Evolutionary conservation across 2,888 invertebrate species (phyloP).

Genomic region (Junonia oenone): DNA sequence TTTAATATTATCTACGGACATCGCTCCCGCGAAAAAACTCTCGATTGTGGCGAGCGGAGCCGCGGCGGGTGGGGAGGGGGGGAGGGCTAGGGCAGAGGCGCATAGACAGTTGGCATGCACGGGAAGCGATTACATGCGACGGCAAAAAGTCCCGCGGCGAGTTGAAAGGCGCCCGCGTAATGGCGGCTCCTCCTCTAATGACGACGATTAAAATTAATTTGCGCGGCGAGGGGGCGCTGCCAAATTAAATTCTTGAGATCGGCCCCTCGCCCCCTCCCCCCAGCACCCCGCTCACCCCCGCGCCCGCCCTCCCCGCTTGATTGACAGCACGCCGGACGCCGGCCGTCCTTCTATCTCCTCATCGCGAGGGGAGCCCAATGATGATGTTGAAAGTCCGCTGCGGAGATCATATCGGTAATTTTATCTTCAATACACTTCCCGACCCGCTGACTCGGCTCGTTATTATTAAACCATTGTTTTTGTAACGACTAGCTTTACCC

Average conservation of each 20-base stretch:
- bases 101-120: slow-evolving; percentile 30
- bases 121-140: slow-evolving; percentile 36
- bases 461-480: not conserved
- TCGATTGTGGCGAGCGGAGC: slow-evolving; percentile 21
- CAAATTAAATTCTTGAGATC: slow-evolving; percentile 63
- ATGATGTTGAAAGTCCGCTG: not conserved
- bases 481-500: not conserved
- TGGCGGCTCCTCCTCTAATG: slow-evolving; percentile 49
- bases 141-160: slow-evolving; percentile 39
- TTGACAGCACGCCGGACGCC: slow-evolving; percentile 21
- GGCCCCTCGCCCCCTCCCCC: slow-evolving; percentile 16
- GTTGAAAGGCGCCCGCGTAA: slow-evolving; percentile 34
- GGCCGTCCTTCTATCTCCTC: slow-evolving; percentile 9
- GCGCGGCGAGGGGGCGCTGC: slow-evolving; percentile 46
- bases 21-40: slow-evolving; percentile 20
- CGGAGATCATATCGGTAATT: not conserved
- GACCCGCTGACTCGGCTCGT: not conserved
- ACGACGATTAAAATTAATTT: slow-evolving; percentile 76
- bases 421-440: not conserved
- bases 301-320: slow-evolving; percentile 12
- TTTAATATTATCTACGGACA: slow-evolving; percentile 13
- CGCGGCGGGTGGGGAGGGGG: slow-evolving; percentile 18
- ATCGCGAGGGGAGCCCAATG: not conserved
- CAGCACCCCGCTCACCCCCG: slow-evolving; percentile 12
- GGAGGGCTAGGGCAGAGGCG: slow-evolving; percentile 5